Evolutionary conservation across 2,888 invertebrate genomes (phyloP), one percentile per base, ranked within the genome.

Genomic region (Rhimphoctona megacephalus): DNA sequence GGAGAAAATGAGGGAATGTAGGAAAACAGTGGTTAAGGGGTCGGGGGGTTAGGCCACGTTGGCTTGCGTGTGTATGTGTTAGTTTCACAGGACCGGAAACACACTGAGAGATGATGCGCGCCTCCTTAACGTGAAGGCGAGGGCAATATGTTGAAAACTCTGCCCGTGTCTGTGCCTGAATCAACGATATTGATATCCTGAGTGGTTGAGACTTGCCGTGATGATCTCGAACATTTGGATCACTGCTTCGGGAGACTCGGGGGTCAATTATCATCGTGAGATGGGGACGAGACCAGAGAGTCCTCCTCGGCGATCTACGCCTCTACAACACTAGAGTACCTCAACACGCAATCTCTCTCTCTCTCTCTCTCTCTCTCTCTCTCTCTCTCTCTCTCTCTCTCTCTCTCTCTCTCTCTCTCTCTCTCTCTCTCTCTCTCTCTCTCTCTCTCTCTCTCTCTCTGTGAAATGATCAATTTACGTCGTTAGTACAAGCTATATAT

Each of bases 51-150:
- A 90, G 90, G 91, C 91, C 91, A 92, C 92, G 91, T 94, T 93
- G 93, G 94, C 94, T 92, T 94, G 94, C 94, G 94, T 94, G 94
- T 94, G 94, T 94, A 94, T 94, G 91, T 94, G 92, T 94, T 94
- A 94, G 94, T 94, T 94, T 94, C 94, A 94, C 94, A 94, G 94
- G 94, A 93, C 91, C 91, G 88, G 91, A 90, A 91, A 91, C 39
- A 88, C 90, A 87, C 91, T 89, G 91, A 91, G 92, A 91, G 90
- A 91, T 90, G 93, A 90, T 85, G 90, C 90, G 72, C 79, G 88
- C 83, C 87, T 88, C 79, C 67, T 90, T 90, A 79, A 69, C 54
- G 88, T 86, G 69, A 89, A 90, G 90, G 89, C 91, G 91, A 81
- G 64, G 70, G 64, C 76, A 78, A 77, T 57, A 25, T 89, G 89